phyloP scores from a whole-genome alignment of 2,888 invertebrate species.

The Abrostola triplasia region DNA sequence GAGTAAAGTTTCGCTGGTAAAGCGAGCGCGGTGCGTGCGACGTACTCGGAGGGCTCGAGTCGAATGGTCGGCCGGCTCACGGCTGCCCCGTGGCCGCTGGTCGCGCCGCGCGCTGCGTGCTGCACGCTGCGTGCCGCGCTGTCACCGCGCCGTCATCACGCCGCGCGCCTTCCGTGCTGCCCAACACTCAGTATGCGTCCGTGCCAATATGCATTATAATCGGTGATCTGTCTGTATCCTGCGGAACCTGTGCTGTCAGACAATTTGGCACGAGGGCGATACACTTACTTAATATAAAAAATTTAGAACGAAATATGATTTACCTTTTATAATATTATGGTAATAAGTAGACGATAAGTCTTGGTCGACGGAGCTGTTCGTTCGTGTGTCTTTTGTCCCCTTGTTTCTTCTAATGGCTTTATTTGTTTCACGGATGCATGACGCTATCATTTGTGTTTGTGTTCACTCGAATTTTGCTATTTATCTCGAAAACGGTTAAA shows the following conservation, averaged over 20 bases:
- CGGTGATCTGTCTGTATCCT: slow-evolving; percentile 73
- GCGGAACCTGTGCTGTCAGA: slow-evolving; percentile 34
- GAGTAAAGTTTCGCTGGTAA: slow-evolving; percentile 79
- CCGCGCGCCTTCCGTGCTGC: slow-evolving; percentile 57
- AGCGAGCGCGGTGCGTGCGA: slow-evolving; percentile 72
- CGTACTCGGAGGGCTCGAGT: slow-evolving; percentile 72
- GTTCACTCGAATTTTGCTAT: too few relatives aligned
- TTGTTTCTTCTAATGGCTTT: too few relatives aligned
- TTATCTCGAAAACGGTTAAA: too few relatives aligned
- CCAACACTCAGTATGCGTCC: slow-evolving; percentile 70
- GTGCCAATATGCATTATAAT: slow-evolving; percentile 76
- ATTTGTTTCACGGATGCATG: too few relatives aligned
- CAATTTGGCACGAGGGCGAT: slow-evolving; percentile 30
- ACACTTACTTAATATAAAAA: slow-evolving; percentile 21
- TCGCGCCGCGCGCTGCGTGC: slow-evolving; percentile 43
- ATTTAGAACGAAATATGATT: too few relatives aligned
- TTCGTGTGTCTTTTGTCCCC: too few relatives aligned
- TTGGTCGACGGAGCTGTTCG: too few relatives aligned
- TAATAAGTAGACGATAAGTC: too few relatives aligned
- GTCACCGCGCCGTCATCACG: slow-evolving; percentile 60
- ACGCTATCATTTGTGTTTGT: too few relatives aligned
- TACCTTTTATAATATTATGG: too few relatives aligned
- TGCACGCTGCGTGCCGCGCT: slow-evolving; percentile 32
- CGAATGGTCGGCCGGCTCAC: slow-evolving; percentile 69
- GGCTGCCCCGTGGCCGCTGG: slow-evolving; percentile 28